These are phyloP conservation scores for Phorcus lineatus DNA, from an alignment of 2,888 invertebrate species.

Conservation along the genomic window DNA sequence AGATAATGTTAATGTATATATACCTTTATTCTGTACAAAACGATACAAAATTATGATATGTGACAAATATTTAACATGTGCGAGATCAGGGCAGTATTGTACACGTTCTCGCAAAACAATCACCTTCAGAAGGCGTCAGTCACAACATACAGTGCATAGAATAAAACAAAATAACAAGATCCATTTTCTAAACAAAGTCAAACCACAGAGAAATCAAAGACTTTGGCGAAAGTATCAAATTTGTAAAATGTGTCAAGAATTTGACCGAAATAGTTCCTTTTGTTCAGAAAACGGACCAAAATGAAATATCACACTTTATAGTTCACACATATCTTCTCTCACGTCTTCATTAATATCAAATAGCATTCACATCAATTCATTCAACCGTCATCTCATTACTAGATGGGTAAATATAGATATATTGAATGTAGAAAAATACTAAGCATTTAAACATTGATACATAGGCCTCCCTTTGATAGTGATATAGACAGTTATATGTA, in stretches of 20 bases:
- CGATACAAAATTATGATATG: constrained; percentile 9
- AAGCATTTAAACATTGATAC: background rate
- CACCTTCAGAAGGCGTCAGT: background rate
- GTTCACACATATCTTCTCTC: no score
- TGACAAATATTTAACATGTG: background rate
- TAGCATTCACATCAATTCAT: no score
- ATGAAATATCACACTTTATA: background rate
- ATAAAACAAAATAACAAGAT: background rate
- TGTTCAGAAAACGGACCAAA: background rate
- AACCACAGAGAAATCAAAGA: no score
- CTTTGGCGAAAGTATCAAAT: no score
- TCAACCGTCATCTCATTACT: background rate
- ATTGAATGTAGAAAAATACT: constrained; percentile 4
- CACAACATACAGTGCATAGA: background rate
- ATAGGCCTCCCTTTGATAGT: background rate
- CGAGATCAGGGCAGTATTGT: background rate
- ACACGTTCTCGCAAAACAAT: background rate
- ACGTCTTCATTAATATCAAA: no score
- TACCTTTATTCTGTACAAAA: constrained; percentile 15
- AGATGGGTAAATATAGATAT: background rate
- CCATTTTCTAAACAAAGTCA: background rate
- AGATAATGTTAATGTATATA: background rate
- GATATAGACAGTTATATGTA: no score
- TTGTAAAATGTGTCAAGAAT: no score
- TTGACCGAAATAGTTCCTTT: background rate